Conservation (phyloP, 2,797 vertebrate species). For the Prunella strophiata region DNA sequence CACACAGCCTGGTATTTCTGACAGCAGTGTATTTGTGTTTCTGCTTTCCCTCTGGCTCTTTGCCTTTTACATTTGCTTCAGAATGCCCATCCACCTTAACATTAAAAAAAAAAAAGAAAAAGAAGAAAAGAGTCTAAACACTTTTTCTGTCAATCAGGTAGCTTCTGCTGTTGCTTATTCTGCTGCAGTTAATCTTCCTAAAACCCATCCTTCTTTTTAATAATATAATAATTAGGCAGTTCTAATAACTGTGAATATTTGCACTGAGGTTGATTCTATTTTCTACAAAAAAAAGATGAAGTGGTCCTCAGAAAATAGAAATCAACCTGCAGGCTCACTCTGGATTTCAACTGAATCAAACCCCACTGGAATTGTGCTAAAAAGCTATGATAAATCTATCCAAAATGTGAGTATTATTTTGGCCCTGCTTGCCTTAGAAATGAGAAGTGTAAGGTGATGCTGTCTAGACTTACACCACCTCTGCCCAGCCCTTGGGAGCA, state of each 20-base stretch:
- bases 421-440: neutral
- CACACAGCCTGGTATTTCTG: conserved; percentile 26
- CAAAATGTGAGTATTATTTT: neutral
- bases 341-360: neutral
- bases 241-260: neutral
- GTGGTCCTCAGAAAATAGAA: neutral
- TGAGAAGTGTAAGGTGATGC: neutral
- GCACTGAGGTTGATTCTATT: neutral
- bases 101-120: neutral
- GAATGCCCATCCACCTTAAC: conserved; percentile 21
- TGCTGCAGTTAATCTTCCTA: neutral
- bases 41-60: conserved; percentile 42
- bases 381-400: neutral
- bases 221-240: neutral
- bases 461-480: neutral
- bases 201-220: neutral
- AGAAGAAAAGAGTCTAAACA: neutral
- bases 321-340: neutral
- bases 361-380: neutral
- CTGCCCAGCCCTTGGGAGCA: neutral
- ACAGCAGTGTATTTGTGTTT: conserved; percentile 28
- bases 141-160: neutral
- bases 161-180: neutral
- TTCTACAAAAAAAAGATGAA: neutral
- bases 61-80: conserved; percentile 56